Evolutionary conservation across 2,888 invertebrate species (phyloP), one percentile per base, ranked within the genome.

Genomic region (Magallana nippona): DNA sequence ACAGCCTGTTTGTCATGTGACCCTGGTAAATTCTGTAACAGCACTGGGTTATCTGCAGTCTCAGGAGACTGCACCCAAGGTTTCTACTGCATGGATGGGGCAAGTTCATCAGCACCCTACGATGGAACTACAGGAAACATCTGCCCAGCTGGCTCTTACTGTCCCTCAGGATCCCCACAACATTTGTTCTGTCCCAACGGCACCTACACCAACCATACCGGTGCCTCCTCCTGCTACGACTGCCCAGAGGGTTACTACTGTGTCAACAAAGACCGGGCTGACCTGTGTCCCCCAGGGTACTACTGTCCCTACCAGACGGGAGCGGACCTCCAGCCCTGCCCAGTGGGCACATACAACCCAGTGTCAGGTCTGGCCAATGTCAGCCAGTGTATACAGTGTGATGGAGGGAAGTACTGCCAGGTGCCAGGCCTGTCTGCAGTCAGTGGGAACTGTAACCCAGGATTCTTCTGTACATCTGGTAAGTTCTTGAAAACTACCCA

Each of bases 181-280:
- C 91, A 92, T 82, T 79, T 87, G 19, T 90, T 87, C 89, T 94
- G 93, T 89, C 89, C 92, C 8, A 93, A 94, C 84, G 93, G 93
- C 8, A 93, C 93, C 22, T 94, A 91, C 89, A 92, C 92, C 10
- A 93, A 93, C 87, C 92, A 93, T 87, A 91, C 92, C 2, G 93
- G 93, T 13, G 91, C 93, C 0, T 86, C 91, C 0, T 82, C 62
- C 8, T 94, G 93, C 86, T 92, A 93, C 78, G 90, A 90, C 79
- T 94, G 94, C 78, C 93, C 93, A 10, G 92, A 89, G 56, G 93
- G 93, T 10, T 90, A 90, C 83, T 93, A 91, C 89, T 93, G 93
- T 86, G 89, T 89, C 10, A 90, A 91, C 87, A 85, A 92, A 81
- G 92, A 92, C 87, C 81, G 91, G 11, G 93, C 93, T n/a, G 93